Conservation (phyloP, 2,113 vertebrate species). For the Grantiella picta region DNA sequence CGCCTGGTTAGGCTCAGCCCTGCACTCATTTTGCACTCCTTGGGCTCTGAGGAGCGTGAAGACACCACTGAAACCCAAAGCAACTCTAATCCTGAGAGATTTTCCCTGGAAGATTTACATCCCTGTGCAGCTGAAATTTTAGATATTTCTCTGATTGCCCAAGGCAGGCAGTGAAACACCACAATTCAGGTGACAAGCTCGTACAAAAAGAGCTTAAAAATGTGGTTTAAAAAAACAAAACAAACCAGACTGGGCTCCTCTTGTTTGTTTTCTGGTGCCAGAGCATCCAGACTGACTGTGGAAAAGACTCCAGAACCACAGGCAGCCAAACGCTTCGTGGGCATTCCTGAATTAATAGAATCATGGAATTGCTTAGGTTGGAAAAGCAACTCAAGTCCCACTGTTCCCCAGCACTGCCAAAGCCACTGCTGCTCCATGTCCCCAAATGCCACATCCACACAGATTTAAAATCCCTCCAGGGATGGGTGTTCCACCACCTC, state of each 20-base stretch:
- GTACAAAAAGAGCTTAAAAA: not conserved
- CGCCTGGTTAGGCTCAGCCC: not conserved
- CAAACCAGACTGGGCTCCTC: not conserved
- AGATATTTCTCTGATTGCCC: not conserved
- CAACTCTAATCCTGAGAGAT: not conserved
- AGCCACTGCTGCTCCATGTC: not conserved
- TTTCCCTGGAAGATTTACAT: not conserved
- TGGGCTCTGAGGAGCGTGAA: fast-evolving
- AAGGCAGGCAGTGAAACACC: not conserved
- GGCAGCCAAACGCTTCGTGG: not conserved
- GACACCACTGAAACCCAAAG: not conserved
- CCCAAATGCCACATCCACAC: not conserved
- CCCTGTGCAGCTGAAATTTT: not conserved
- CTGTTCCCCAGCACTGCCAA: not conserved
- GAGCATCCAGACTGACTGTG: not conserved
- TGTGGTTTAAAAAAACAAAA: not conserved
- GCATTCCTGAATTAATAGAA: not conserved
- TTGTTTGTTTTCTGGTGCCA: not conserved
- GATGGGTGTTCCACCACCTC: not conserved
- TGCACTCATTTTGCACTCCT: not conserved
- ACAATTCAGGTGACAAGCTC: not conserved
- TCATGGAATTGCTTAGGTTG: not conserved
- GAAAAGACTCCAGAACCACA: not conserved
- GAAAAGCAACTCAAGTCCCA: not conserved
- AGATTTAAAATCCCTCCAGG: not conserved